Conservation (phyloP, 2,888 invertebrate genomes). For the Callimorpha dominula region DNA sequence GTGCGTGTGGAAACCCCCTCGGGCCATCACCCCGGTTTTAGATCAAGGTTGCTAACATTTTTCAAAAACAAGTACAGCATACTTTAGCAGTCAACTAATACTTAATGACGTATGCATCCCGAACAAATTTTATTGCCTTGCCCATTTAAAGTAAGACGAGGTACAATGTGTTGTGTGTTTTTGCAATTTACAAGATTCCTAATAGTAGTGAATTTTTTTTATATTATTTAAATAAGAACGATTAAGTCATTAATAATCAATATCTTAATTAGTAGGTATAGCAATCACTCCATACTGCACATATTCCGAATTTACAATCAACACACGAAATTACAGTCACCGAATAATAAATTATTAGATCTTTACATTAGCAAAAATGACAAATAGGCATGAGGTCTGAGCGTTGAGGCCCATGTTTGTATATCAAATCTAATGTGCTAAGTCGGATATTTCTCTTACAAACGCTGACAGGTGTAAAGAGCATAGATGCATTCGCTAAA, state of each 20-base stretch:
- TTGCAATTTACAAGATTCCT: not conserved
- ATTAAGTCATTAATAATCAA: no score
- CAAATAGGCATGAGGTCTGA: conserved; percentile 39
- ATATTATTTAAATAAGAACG: no score
- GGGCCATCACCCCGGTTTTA: no score
- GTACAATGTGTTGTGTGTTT: not conserved
- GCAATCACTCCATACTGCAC: conserved; percentile 1
- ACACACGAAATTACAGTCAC: not conserved
- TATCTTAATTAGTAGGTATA: not conserved
- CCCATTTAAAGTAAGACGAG: not conserved
- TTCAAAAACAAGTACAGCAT: not conserved
- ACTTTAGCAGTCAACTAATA: not conserved
- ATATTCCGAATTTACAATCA: conserved; percentile 15
- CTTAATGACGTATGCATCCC: not conserved
- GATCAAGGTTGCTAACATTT: not conserved
- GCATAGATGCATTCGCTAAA: conserved; percentile 57
- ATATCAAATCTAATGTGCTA: conserved; percentile 41
- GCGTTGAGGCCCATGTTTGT: conserved; percentile 33
- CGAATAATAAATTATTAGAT: conserved; percentile 22
- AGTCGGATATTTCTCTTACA: conserved; percentile 46
- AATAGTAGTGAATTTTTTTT: no score
- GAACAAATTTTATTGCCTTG: not conserved
- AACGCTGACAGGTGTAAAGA: conserved; percentile 55
- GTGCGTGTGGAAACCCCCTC: no score
- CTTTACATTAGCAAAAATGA: conserved; percentile 26